Evolutionary conservation across 35 echinoderm and acorn worm species (phyloP).

Genomic region (Anneissia japonica): DNA sequence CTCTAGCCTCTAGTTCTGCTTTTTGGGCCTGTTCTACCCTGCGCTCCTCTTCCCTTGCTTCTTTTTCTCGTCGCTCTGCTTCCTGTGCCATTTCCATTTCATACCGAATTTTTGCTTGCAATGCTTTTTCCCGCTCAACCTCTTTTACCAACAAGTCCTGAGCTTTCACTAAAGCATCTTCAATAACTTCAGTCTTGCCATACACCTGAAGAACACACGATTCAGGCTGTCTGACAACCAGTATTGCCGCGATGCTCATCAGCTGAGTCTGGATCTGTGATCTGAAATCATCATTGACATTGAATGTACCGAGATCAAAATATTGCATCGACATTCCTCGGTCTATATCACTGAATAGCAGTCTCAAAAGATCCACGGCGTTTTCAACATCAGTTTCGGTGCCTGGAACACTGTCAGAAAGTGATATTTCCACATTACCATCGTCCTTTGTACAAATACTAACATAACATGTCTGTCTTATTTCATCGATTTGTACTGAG

Average conservation of each 20-base stretch:
- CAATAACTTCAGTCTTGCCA: not conserved
- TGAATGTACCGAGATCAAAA: not conserved
- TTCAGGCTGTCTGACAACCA: not conserved
- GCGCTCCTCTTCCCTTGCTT: not conserved
- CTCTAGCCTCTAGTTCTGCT: not conserved
- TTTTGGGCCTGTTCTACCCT: too few species aligned
- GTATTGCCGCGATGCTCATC: not conserved
- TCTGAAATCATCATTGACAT: not conserved
- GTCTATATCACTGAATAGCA: not conserved
- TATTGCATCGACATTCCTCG: not conserved
- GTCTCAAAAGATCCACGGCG: not conserved
- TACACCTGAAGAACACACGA: not conserved
- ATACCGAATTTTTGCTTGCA: too few species aligned
- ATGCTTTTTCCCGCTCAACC: not conserved
- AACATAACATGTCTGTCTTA: not conserved
- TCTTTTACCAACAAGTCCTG: not conserved
- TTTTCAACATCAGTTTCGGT: not conserved
- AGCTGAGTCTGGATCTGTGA: not conserved
- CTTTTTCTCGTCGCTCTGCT: not conserved
- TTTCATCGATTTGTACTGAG: not conserved
- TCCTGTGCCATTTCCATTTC: not conserved
- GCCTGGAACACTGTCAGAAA: not conserved
- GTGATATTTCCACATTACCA: not conserved
- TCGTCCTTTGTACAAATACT: not conserved
- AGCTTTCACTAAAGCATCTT: not conserved